Conservation (phyloP, 2,113 vertebrate species). For the Neopipo cinnamomea region DNA sequence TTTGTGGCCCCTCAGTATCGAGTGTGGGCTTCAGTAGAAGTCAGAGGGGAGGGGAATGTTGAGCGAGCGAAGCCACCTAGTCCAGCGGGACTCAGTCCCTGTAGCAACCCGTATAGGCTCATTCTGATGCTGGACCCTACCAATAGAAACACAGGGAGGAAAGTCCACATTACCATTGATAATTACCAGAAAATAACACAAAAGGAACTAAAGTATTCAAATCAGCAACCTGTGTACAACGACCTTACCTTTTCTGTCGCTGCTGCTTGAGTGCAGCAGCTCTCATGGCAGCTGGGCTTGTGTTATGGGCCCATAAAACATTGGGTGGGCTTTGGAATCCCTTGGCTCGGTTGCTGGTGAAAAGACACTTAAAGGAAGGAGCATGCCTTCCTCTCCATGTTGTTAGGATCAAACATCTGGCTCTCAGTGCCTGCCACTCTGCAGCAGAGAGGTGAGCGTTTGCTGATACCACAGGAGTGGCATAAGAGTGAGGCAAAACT, state of each 20-base stretch:
- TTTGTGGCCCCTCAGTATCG: neutral
- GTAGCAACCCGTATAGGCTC: neutral
- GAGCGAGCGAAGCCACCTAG: conserved; percentile 49
- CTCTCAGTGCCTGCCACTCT: neutral
- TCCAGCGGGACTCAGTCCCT: conserved; percentile 14
- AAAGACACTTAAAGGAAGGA: conserved; percentile 39
- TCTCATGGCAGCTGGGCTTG: neutral
- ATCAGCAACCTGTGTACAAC: neutral
- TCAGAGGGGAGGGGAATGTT: conserved; percentile 56
- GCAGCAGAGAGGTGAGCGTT: neutral
- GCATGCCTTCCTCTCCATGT: neutral
- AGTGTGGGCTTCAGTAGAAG: conserved; percentile 1
- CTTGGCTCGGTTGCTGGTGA: conserved; percentile 19
- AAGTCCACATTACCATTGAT: neutral
- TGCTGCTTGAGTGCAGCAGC: conserved; percentile 26
- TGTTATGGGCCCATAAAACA: neutral
- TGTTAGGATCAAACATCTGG: neutral
- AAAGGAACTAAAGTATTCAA: neutral
- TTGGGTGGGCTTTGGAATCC: conserved; percentile 1
- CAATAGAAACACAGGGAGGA: neutral
- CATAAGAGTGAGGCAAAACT: neutral
- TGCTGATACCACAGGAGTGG: neutral
- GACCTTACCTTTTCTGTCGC: conserved; percentile 53
- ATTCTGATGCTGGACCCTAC: conserved; percentile 26
- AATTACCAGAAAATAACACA: neutral